Conservation (phyloP, 2,797 vertebrate genomes). For the Mycteria americana region DNA sequence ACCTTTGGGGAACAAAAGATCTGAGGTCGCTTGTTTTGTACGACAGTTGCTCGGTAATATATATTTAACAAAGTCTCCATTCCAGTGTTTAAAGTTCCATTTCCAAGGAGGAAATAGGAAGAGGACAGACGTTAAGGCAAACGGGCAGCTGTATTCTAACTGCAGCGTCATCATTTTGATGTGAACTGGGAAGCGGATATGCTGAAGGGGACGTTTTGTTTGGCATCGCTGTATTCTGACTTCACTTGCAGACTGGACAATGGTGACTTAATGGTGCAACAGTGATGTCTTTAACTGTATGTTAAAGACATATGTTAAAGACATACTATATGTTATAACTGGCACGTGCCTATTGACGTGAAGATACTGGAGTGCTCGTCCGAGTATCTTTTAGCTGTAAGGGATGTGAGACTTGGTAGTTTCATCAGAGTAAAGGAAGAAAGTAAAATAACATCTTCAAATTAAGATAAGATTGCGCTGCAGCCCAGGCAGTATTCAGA, state of each 20-base stretch:
- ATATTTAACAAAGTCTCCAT: not conserved
- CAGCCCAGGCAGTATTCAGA: not conserved
- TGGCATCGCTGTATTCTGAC: not conserved
- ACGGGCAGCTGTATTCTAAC: not conserved
- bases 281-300: not conserved
- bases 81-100: not conserved
- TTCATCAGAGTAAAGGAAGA: not conserved
- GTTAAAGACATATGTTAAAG: too few relatives aligned
- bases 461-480: not conserved
- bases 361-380: not conserved
- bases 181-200: not conserved
- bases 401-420: not conserved
- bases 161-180: not conserved
- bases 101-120: not conserved
- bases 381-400: not conserved
- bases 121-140: not conserved
- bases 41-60: not conserved
- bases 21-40: not conserved
- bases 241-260: fast-evolving
- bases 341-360: not conserved
- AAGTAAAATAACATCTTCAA: not conserved
- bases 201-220: not conserved
- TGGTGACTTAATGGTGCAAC: not conserved
- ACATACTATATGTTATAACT: not conserved
- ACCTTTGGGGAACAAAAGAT: not conserved